Evolutionary conservation across 2,797 vertebrate genomes (phyloP), one percentile per base, ranked within the genome.

Genomic region (Catamblyrhynchus diadema): DNA sequence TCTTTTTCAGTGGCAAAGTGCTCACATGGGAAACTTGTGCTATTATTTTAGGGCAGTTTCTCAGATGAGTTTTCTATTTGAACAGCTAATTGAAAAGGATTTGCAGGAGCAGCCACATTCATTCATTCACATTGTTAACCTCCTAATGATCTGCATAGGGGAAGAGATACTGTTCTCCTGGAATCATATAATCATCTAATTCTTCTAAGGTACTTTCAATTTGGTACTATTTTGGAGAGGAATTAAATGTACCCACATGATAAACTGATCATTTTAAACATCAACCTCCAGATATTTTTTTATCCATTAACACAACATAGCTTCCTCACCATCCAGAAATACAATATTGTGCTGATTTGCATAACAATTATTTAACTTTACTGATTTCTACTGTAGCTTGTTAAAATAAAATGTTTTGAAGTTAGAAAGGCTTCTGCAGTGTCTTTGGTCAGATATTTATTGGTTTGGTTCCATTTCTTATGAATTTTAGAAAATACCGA

Each of bases 71-170:
- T 96, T 91, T 84, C 79, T 82, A 9, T 91, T 90, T 92, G 54
- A 90, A 51, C 71, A 87, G 48, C 71, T 95, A 87, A 91, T 71
- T 87, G 91, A 89, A 89, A 94, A 87, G 12, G 7, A 85, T 93
- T 94, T 92, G 50, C 41, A 78, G 65, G 54, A 89, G 41, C 79
- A 87, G n/a, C 64, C 67, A 60, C 1, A 1, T 91, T 94, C 67
- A 81, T 82, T 85, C 81, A 80, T 82, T 89, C 71, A 66, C 65
- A 30, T 54, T 81, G 73, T 94, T 95, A 87, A 77, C 65, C 33
- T 48, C 45, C 77, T 94, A 81, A 82, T 87, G 71, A 48, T 88
- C 61, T 86, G 8, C 57, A 35, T 23, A 74, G 28, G 33, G 35
- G 39, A 57, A 53, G 39, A 84, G 30, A 79, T 72, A 23, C 51